These are phyloP conservation scores for Tholera decimalis DNA, from an alignment of 2,888 invertebrate genomes.

Conservation along the genomic window DNA sequence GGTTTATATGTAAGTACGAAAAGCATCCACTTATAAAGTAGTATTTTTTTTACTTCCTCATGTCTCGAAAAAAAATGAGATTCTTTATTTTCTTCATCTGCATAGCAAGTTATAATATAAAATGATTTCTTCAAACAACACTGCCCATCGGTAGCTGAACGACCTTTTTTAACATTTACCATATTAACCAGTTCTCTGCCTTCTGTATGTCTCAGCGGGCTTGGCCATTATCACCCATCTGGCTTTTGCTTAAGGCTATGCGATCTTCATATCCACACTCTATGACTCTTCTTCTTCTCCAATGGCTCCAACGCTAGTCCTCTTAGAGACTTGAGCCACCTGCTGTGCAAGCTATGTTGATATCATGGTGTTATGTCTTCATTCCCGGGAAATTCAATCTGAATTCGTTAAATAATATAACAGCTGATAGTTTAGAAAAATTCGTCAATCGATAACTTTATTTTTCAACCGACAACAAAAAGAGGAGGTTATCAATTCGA, in stretches of 20 bases:
- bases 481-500: no score
- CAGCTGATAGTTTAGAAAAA: no score
- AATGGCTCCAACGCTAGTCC: background rate
- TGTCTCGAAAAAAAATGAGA: background rate
- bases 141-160: background rate
- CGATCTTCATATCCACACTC: background rate
- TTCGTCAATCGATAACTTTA: no score
- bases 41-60: slow-evolving; percentile 3
- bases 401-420: no score
- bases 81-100: background rate
- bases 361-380: background rate
- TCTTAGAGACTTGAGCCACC: background rate
- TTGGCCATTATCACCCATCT: background rate
- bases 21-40: slow-evolving; percentile 2
- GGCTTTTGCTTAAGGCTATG: background rate
- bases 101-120: background rate
- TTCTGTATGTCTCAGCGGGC: background rate
- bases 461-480: no score
- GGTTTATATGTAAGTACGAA: slow-evolving; percentile 43
- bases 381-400: background rate
- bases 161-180: background rate
- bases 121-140: background rate
- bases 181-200: background rate
- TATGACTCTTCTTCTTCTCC: background rate
- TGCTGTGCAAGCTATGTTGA: background rate